These are phyloP conservation scores for Doris montereyensis DNA, from an alignment of 2,888 invertebrate genomes.

Conservation along the genomic window DNA sequence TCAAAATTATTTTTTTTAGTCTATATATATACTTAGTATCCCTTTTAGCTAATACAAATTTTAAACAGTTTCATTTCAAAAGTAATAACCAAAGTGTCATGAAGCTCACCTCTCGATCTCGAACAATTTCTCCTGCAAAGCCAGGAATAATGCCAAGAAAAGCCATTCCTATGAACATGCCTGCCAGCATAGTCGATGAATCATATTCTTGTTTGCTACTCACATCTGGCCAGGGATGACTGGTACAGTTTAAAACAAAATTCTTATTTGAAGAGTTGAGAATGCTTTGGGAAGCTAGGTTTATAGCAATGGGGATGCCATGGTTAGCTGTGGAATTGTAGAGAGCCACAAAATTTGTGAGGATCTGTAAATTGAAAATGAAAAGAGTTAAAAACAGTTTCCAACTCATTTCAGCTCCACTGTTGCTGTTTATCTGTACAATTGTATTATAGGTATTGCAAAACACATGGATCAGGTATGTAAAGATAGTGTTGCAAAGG, in stretches of 20 bases:
- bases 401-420: too few relatives aligned
- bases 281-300: constrained; percentile 56
- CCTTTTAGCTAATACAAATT: too few relatives aligned
- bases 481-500: too few relatives aligned
- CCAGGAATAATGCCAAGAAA: constrained; percentile 85
- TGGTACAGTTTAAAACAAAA: constrained; percentile 43
- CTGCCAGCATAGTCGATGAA: constrained; percentile 81
- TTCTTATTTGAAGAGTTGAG: constrained; percentile 36
- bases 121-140: constrained; percentile 85
- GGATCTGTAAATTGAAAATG: not conserved
- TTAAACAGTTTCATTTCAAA: too few relatives aligned
- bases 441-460: too few relatives aligned
- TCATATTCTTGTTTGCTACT: constrained; percentile 75
- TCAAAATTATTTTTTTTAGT: too few relatives aligned
- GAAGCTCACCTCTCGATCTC: constrained; percentile 83
- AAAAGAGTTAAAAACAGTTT: too few relatives aligned
- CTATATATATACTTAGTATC: too few relatives aligned
- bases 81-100: too few relatives aligned
- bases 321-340: constrained; percentile 85
- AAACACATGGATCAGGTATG: too few relatives aligned
- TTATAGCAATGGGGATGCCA: constrained; percentile 79
- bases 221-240: constrained; percentile 55
- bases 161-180: constrained; percentile 85
- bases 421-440: too few relatives aligned
- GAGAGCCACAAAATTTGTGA: constrained; percentile 45